Percentiles rank a stretch among this genome's conserved stretches.
These are phyloP conservation scores for Tipula vernalis DNA, from an alignment of 2,888 invertebrate species.

Conservation along the genomic window DNA sequence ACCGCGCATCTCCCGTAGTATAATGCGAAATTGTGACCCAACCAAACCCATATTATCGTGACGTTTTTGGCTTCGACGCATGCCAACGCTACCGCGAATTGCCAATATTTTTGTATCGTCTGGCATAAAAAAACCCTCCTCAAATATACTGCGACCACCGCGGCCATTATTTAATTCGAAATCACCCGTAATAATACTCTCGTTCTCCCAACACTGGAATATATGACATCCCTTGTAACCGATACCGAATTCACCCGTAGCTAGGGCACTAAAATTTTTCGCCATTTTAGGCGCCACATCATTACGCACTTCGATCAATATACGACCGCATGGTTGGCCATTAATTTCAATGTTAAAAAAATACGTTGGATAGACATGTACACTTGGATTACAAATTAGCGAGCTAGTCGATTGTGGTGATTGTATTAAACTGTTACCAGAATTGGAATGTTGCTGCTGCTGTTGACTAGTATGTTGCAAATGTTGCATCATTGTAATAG, in stretches of 20 bases:
- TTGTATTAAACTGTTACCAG: conserved; percentile 7
- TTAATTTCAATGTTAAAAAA: conserved; percentile 66
- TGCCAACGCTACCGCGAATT: conserved; percentile 64
- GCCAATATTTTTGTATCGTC: conserved; percentile 68
- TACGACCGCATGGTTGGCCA: conserved; percentile 53
- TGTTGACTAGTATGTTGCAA: conserved; percentile 15
- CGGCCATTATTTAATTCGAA: conserved; percentile 71
- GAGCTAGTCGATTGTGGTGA: conserved; percentile 30
- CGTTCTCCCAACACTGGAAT: conserved; percentile 73
- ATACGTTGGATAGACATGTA: conserved; percentile 53
- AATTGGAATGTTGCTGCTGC: conserved; percentile 8
- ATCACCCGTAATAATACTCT: conserved; percentile 70
- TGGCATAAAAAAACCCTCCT: conserved; percentile 66
- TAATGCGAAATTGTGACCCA: conserved; percentile 74
- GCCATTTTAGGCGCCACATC: conserved; percentile 73
- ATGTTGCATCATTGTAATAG: conserved; percentile 15
- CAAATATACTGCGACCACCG: conserved; percentile 64
- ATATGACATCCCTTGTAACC: conserved; percentile 69
- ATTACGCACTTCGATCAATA: conserved; percentile 63
- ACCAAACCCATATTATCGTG: conserved; percentile 70
- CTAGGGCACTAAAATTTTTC: conserved; percentile 59
- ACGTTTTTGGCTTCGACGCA: conserved; percentile 67
- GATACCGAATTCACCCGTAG: conserved; percentile 59
- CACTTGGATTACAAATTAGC: conserved; percentile 40
- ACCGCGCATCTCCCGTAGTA: conserved; percentile 68